Base-by-base conservation (phyloP, 2,113 vertebrate species). In the Phrynosoma blainvillii region DNA sequence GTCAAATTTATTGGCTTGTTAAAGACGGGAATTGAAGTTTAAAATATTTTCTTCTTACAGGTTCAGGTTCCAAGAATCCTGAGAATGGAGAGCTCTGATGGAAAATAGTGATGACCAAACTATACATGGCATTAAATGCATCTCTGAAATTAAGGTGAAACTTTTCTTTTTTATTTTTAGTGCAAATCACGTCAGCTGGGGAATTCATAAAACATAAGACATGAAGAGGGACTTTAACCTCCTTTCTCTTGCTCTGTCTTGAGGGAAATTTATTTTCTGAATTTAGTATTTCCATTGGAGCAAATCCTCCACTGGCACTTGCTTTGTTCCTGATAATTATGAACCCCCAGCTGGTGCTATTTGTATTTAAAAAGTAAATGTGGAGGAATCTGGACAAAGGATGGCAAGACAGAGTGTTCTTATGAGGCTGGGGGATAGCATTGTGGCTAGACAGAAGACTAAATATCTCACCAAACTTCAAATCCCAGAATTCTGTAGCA, bases 1-100 rank as follows among this genome's bases (percentile, higher is more conserved):
- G 83, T 88, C 77, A 36, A 0, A 87, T 91, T 86, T 92, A 32
- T 25, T 87, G 59, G 87, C 52, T 21, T 74, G 52, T 54, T 27
- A 42, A 30, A 70, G 40, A 42, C 3, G 20, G 62, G 23, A 2
- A 23, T 1, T 30, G 8, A 62, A 0, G 0, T 0, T 70, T 83
- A 84, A 84, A 87, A 89, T 42, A 13, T 6, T 90, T 0, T 79
- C 89, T 92, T 82, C 30, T 82, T 89, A 30, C 12, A 5, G 32
- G 85, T 89, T 81, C 0, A 36, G 78, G 76, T 30, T 88, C 36
- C 90, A 14, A 66, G 11, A 18, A 2, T 87, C 83, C 89, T 92
- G 27, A 54, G 56, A 90, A 82, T 36, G 30, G 25, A 1, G 68
- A 2, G 1, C 9, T 77, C 27, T 80, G 65, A 88, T 6, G 32